Evolutionary conservation across 2,797 vertebrate species (phyloP).

Genomic region (Pteronotus mesoamericanus): DNA sequence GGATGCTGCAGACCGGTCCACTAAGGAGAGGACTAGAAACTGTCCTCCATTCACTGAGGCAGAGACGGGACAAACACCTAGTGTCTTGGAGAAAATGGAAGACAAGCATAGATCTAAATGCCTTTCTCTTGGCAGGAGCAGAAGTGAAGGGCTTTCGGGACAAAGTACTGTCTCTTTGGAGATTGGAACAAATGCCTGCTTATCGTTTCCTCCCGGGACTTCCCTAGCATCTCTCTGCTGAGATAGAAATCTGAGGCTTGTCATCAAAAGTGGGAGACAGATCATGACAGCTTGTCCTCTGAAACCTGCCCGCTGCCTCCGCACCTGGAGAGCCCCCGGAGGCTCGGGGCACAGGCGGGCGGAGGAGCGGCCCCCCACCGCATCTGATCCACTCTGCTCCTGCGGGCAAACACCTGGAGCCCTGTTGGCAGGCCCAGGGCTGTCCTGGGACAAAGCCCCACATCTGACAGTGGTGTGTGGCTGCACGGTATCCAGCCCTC

Average conservation of each 20-base stretch:
- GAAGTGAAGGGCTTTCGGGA: not conserved
- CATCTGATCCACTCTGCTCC: conserved; percentile 13
- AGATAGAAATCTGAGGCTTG: conserved; percentile 73
- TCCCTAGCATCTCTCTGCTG: conserved; percentile 29
- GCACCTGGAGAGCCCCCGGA: conserved; percentile 68
- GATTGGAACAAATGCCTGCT: conserved; percentile 13
- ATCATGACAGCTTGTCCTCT: conserved; percentile 54
- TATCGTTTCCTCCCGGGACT: conserved; percentile 55
- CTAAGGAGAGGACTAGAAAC: not conserved
- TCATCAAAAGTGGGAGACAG: conserved; percentile 55
- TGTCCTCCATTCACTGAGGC: not conserved
- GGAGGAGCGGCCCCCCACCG: not conserved
- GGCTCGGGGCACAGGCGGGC: not conserved
- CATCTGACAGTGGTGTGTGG: not conserved
- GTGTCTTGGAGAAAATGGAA: not conserved
- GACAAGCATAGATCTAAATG: not conserved
- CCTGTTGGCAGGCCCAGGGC: conserved; percentile 47
- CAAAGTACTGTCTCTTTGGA: not conserved
- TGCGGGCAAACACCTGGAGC: conserved; percentile 72
- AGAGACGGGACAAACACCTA: not conserved
- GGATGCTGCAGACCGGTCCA: not conserved
- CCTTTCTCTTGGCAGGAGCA: not conserved
- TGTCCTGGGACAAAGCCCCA: conserved; percentile 38
- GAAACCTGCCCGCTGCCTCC: conserved; percentile 42
- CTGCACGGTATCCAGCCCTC: not conserved